These are phyloP conservation scores for Drosophila arawakana DNA, from an alignment of 1,140 invertebrate genomes.

Conservation along the genomic window DNA sequence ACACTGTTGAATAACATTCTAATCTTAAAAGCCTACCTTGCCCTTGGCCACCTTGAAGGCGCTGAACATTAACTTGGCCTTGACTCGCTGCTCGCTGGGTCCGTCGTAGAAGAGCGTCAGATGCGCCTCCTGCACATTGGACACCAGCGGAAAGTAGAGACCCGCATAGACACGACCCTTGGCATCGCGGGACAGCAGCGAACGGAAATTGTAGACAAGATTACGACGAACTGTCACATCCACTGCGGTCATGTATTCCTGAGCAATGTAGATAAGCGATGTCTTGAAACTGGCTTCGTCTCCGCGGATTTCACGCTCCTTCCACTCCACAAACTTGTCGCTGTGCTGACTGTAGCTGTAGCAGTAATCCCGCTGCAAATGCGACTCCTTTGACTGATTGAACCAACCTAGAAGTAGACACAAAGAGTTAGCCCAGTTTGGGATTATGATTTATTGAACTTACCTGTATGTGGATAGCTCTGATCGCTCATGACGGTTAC, in stretches of 20 bases:
- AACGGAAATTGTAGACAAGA: slow-evolving; percentile 94
- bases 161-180: slow-evolving; percentile 93
- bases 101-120: slow-evolving; percentile 93
- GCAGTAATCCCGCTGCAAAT: slow-evolving; percentile 92
- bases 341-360: slow-evolving; percentile 89
- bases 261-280: slow-evolving; percentile 91
- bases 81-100: slow-evolving; percentile 86
- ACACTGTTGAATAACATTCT: background rate
- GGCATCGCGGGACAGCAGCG: slow-evolving; percentile 91
- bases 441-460: slow-evolving; percentile 54
- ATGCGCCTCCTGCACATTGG: slow-evolving; percentile 86
- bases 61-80: slow-evolving; percentile 89
- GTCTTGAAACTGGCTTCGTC: slow-evolving; percentile 86
- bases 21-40: slow-evolving; percentile 85
- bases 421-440: background rate
- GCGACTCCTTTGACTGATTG: slow-evolving; percentile 90
- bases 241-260: slow-evolving; percentile 92
- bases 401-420: slow-evolving; percentile 88
- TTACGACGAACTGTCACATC: slow-evolving; percentile 95
- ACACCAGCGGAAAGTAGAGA: slow-evolving; percentile 91
- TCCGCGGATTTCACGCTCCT: slow-evolving; percentile 89
- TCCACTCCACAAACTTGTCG: slow-evolving; percentile 92
- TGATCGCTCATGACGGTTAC: slow-evolving; percentile 94
- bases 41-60: slow-evolving; percentile 88
- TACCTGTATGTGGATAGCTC: slow-evolving; percentile 92